phyloP scores from a whole-genome alignment of 2,888 invertebrate genomes.

The Ormyrus pomaceus region DNA sequence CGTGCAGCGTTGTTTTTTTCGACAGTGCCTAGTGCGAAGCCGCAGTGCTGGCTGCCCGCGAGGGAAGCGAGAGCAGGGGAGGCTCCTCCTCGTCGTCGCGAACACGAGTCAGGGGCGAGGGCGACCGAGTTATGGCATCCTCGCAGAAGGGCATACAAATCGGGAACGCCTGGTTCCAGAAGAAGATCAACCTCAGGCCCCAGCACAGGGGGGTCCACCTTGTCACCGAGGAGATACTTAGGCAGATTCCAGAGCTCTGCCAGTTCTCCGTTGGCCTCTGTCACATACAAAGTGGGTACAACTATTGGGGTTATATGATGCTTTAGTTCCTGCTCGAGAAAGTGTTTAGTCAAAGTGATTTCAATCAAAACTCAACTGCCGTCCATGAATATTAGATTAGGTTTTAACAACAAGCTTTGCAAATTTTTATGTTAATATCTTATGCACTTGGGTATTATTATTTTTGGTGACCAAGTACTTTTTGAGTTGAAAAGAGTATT shows the following conservation, averaged over 20 bases:
- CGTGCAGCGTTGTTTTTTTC: background rate
- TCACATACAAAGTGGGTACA: conserved; percentile 95
- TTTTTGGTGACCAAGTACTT: background rate
- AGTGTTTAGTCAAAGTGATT: background rate
- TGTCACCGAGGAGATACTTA: conserved; percentile 96
- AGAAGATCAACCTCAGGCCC: conserved; percentile 96
- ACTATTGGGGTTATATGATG: too few relatives aligned
- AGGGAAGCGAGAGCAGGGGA: background rate
- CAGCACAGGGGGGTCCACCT: conserved; percentile 98
- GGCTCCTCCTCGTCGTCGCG: background rate
- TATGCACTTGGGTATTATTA: conserved; percentile 54
- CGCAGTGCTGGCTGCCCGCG: background rate
- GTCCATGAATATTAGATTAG: background rate
- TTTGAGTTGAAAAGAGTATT: too few relatives aligned
- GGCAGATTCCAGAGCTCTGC: conserved; percentile 95
- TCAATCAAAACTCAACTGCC: background rate
- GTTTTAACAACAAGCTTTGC: background rate
- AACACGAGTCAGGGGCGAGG: background rate
- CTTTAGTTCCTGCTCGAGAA: too few relatives aligned
- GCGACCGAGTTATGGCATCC: conserved; percentile 84
- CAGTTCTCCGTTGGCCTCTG: conserved; percentile 97
- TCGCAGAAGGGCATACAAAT: conserved; percentile 91
- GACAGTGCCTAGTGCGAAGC: background rate
- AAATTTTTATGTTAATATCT: conserved; percentile 39
- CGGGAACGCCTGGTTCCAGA: conserved; percentile 98